Conservation (phyloP, 2,113 vertebrate genomes). For the Pelodiscus sinensis region DNA sequence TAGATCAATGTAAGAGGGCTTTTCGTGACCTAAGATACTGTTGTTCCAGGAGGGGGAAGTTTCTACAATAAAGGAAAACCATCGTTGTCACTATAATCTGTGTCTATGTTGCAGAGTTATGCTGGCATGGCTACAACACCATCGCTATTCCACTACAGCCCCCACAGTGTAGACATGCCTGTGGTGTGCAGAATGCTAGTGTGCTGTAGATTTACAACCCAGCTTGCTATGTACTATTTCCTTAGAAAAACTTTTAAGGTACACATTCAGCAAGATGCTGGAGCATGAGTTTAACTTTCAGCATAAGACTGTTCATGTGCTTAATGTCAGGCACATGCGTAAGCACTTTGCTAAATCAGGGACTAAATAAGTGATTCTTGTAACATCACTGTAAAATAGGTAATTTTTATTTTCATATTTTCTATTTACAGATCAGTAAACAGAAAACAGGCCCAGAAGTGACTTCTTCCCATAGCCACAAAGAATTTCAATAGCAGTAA, state of each 20-base stretch:
- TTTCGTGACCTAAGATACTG: too few relatives aligned
- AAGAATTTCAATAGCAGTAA: background rate
- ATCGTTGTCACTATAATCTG: background rate
- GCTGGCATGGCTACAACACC: background rate
- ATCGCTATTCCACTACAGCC: background rate
- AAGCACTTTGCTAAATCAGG: background rate
- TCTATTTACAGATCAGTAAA: background rate
- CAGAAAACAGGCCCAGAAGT: background rate
- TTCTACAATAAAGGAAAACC: background rate
- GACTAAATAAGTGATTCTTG: background rate
- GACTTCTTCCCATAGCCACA: background rate
- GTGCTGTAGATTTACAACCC: background rate
- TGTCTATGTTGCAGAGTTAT: background rate
- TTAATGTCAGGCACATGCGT: background rate
- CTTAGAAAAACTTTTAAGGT: background rate
- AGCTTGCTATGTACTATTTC: background rate
- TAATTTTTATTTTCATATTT: background rate
- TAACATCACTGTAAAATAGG: background rate
- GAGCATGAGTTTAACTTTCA: too few relatives aligned
- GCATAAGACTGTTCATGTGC: background rate
- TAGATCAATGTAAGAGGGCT: background rate
- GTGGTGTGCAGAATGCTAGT: background rate
- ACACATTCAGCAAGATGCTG: background rate
- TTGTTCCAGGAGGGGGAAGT: background rate
- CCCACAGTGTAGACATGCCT: background rate